These are phyloP conservation scores for Delphinapterus leucas DNA, from an alignment of 2,113 vertebrate genomes.

Conservation along the genomic window DNA sequence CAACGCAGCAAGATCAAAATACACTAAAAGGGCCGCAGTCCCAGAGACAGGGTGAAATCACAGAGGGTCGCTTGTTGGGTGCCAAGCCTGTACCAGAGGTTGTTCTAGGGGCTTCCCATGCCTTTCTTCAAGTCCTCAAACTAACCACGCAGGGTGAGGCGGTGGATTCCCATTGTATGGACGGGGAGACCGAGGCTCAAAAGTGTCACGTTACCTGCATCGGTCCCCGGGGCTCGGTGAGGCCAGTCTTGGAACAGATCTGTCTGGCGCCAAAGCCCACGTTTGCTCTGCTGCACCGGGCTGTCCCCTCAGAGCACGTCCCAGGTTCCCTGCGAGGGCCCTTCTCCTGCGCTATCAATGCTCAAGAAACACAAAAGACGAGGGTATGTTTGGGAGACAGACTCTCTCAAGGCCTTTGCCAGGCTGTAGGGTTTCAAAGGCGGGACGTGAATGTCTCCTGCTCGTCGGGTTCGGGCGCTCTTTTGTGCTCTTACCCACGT, in stretches of 20 bases:
- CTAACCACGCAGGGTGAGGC: neutral
- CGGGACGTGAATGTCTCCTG: neutral
- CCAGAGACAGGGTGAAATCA: neutral
- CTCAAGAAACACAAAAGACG: slow-evolving; percentile 1
- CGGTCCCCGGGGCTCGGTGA: neutral
- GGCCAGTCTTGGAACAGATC: neutral
- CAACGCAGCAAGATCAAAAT: neutral
- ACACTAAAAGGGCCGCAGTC: neutral
- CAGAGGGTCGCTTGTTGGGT: neutral
- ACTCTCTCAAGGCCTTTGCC: neutral
- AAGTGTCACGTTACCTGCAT: neutral
- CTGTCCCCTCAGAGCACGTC: neutral
- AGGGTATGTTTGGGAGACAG: neutral
- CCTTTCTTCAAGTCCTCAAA: neutral
- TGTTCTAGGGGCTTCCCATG: neutral
- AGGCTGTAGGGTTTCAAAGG: neutral
- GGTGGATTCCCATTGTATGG: no score
- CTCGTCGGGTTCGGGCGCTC: neutral
- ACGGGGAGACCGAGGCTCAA: neutral
- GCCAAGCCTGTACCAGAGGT: neutral
- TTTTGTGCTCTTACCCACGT: neutral
- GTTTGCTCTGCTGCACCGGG: neutral
- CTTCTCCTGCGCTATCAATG: neutral
- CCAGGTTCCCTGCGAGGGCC: neutral
- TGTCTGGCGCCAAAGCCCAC: neutral